phyloP scores from a whole-genome alignment of 2,888 invertebrate species.

The Hymenopus coronatus region DNA sequence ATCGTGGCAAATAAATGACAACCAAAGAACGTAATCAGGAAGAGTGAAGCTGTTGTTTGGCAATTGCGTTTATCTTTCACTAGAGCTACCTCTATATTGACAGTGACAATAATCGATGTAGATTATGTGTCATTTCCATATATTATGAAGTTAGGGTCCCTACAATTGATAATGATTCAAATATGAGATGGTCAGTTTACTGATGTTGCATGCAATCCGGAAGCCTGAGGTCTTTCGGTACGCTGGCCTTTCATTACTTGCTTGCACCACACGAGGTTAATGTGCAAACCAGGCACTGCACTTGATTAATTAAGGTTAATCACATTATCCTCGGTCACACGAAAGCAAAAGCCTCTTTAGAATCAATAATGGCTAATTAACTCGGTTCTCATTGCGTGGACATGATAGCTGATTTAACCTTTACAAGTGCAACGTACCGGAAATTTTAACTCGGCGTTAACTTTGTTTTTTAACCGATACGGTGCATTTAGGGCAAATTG shows the following conservation, averaged over 20 bases:
- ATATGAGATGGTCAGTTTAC: not conserved
- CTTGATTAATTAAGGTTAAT: not conserved
- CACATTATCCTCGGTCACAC: not conserved
- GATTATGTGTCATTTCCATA: not conserved
- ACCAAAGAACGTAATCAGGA: too few species aligned
- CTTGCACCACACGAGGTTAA: not conserved
- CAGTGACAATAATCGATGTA: not conserved
- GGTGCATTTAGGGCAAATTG: too few species aligned
- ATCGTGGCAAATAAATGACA: too few species aligned
- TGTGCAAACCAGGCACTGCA: not conserved
- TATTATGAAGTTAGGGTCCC: not conserved
- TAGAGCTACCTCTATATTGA: not conserved
- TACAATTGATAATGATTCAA: not conserved
- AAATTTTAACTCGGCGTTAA: not conserved
- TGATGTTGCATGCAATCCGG: not conserved
- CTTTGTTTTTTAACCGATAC: too few species aligned
- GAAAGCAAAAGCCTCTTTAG: not conserved
- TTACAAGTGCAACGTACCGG: not conserved
- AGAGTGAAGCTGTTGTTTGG: too few species aligned
- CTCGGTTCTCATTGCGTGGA: not conserved
- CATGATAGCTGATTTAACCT: not conserved
- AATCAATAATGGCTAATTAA: not conserved
- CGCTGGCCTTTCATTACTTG: not conserved
- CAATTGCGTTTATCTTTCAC: too few species aligned
- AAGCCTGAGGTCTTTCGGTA: not conserved